These are phyloP conservation scores for Crenichthys baileyi DNA, from an alignment of 2,797 vertebrate species.

Conservation along the genomic window DNA sequence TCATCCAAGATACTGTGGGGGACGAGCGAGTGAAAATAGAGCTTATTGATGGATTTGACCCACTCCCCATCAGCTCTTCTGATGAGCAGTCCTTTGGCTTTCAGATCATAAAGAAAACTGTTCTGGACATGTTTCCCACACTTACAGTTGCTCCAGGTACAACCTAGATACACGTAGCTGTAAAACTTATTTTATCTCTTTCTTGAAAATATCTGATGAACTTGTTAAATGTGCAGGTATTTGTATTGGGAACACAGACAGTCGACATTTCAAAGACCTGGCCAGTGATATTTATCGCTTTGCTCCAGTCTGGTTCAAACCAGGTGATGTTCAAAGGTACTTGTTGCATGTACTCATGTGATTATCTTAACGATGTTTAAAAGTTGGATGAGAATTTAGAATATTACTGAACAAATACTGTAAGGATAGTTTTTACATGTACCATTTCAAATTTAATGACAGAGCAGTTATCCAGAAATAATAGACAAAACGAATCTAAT, in stretches of 20 bases:
- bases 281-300: conserved; percentile 88
- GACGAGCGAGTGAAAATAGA: conserved; percentile 89
- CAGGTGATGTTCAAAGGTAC: conserved; percentile 85
- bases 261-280: conserved; percentile 87
- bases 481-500: neutral
- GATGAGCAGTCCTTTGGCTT: conserved; percentile 86
- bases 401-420: neutral
- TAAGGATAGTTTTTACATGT: neutral
- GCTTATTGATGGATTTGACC: conserved; percentile 85
- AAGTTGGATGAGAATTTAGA: conserved; percentile 3
- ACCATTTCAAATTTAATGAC: neutral
- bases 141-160: conserved; percentile 89
- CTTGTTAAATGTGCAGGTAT: conserved; percentile 78
- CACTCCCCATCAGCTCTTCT: conserved; percentile 87
- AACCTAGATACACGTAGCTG: neutral
- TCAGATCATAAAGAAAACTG: conserved; percentile 89
- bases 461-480: neutral
- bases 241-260: conserved; percentile 93
- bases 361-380: conserved; percentile 2
- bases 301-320: conserved; percentile 80
- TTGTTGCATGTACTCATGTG: neutral
- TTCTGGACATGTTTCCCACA: conserved; percentile 87
- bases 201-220: neutral
- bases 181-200: neutral
- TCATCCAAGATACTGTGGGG: conserved; percentile 79